Evolutionary conservation across 2,888 invertebrate genomes (phyloP).

Genomic region (Osmoderma eremita): DNA sequence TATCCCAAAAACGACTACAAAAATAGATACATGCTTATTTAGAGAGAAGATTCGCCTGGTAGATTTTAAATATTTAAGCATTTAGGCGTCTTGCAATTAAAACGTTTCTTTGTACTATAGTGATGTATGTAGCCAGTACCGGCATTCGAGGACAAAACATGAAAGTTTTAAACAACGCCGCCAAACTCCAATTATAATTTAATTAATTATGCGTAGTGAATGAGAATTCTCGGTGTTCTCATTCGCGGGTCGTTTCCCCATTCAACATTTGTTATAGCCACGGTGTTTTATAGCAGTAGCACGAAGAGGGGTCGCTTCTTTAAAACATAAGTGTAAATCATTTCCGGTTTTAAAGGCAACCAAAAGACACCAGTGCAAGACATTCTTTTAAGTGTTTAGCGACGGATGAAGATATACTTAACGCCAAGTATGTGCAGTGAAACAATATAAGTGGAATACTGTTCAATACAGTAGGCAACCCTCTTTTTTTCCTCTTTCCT

Average conservation of each 20-base stretch:
- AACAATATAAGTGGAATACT: constrained; percentile 15
- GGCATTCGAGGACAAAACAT: constrained; percentile 60
- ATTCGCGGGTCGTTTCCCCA: constrained; percentile 33
- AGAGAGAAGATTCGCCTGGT: too few species aligned
- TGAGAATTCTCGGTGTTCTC: constrained; percentile 46
- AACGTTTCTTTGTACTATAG: constrained; percentile 63
- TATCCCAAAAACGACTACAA: too few species aligned
- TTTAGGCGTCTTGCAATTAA: constrained; percentile 55
- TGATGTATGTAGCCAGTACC: constrained; percentile 64
- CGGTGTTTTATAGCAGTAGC: constrained; percentile 22
- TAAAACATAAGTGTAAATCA: constrained; percentile 44
- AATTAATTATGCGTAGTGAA: constrained; percentile 65
- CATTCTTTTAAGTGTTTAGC: constrained; percentile 31
- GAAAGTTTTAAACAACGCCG: constrained; percentile 60
- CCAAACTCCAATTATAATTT: constrained; percentile 64
- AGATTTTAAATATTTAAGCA: neutral
- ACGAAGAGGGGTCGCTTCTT: constrained; percentile 29
- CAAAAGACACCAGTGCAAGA: constrained; percentile 21
- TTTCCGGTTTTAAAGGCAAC: constrained; percentile 41
- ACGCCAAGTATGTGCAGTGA: constrained; percentile 3
- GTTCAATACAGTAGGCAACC: constrained; percentile 16
- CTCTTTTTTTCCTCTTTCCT: too few species aligned
- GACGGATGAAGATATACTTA: constrained; percentile 34
- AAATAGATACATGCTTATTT: too few species aligned
- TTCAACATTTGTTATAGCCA: constrained; percentile 3